A percentile compares a stretch with the other conserved stretches of the same genome.
These are phyloP conservation scores for Chamaetylas fuelleborni DNA, from an alignment of 2,113 vertebrate genomes.

Conservation along the genomic window DNA sequence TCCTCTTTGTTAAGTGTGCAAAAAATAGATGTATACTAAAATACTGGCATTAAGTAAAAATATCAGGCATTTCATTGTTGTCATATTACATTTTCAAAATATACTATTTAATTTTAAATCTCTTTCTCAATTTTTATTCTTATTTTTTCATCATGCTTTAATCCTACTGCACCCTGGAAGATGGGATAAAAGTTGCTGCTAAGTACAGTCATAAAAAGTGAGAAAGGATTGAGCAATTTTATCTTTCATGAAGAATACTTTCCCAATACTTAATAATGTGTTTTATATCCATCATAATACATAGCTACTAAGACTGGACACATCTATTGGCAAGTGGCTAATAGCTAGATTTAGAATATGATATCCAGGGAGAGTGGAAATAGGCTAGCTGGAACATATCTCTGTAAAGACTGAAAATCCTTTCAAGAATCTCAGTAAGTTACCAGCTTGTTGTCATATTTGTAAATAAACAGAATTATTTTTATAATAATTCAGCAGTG, in stretches of 20 bases:
- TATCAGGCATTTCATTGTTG: not conserved
- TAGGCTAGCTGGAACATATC: not conserved
- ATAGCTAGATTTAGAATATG: not conserved
- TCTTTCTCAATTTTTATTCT: not conserved
- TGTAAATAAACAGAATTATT: constrained; percentile 68
- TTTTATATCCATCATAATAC: not conserved
- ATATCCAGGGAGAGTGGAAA: not conserved
- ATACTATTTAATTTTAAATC: not conserved
- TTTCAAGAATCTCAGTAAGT: constrained; percentile 9
- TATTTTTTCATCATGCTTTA: not conserved
- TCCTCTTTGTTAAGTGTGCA: not conserved
- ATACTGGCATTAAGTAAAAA: not conserved
- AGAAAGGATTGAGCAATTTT: not conserved
- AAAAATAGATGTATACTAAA: not conserved
- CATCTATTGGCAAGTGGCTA: not conserved
- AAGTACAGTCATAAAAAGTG: not conserved
- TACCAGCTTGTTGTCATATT: constrained; percentile 45
- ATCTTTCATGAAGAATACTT: not conserved
- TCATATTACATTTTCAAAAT: not conserved
- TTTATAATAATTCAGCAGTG: constrained; percentile 58
- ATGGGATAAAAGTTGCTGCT: not conserved
- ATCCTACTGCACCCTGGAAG: not conserved
- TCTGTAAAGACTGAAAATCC: constrained; percentile 29
- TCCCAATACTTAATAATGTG: not conserved
- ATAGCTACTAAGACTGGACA: not conserved